Percentiles rank a stretch among this genome's conserved stretches.
Evolutionary conservation across 2,797 vertebrate species (phyloP).

Genomic region (Rhinichthys osculus): DNA sequence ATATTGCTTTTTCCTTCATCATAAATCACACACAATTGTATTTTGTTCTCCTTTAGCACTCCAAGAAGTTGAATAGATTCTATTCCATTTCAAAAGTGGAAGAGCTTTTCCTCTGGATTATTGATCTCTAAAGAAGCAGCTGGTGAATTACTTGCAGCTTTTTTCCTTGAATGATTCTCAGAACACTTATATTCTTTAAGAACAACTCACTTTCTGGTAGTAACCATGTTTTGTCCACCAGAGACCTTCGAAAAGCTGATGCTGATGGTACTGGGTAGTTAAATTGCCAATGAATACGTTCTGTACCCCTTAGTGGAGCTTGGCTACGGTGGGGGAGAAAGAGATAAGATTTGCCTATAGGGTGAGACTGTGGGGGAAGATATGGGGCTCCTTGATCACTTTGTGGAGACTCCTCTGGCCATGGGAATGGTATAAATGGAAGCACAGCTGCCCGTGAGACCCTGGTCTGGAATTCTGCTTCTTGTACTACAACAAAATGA

Average conservation of each 20-base stretch:
- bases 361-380: conserved; percentile 36
- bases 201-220: neutral
- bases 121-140: conserved; percentile 18
- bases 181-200: neutral
- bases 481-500: conserved; percentile 15
- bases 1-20: conserved; percentile 1
- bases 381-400: conserved; percentile 27
- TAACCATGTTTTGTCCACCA: neutral
- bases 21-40: conserved; percentile 31
- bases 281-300: neutral
- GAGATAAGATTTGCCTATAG: neutral
- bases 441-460: conserved; percentile 33
- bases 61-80: neutral
- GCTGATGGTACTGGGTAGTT: neutral
- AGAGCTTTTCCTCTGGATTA: conserved; percentile 23
- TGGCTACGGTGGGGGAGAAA: conserved; percentile 2
- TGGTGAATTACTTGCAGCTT: neutral
- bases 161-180: conserved; percentile 3
- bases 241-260: conserved; percentile 18
- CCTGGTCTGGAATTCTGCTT: conserved; percentile 28
- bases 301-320: neutral
- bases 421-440: conserved; percentile 39
- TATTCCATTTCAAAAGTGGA: neutral
- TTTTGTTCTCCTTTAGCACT: neutral
- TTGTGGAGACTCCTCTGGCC: conserved; percentile 1